A percentile compares a stretch with the other conserved stretches of the same genome.
Conservation (phyloP, 2,888 invertebrate genomes). For the Archaeoteleia sp. region DNA sequence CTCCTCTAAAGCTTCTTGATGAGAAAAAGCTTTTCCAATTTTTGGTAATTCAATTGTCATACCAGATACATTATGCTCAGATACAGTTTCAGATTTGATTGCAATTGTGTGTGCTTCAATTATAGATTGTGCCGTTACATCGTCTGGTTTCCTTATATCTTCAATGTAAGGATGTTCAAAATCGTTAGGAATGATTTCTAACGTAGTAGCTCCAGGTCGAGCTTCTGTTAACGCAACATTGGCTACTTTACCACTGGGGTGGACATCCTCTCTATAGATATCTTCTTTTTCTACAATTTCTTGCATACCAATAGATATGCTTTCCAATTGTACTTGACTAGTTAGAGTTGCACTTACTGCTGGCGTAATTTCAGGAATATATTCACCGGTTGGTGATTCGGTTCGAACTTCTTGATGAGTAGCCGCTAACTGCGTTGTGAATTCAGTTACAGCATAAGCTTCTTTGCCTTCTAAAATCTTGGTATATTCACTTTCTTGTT, state of each 20-base stretch:
- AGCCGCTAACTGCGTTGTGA: conserved; percentile 75
- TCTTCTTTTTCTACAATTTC: conserved; percentile 75
- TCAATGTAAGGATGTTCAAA: conserved; percentile 63
- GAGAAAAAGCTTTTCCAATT: conserved; percentile 71
- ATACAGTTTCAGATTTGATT: conserved; percentile 75
- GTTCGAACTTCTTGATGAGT: conserved; percentile 75
- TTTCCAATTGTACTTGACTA: conserved; percentile 65
- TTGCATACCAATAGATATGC: conserved; percentile 72
- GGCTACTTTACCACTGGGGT: conserved; percentile 74
- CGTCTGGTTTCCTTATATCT: conserved; percentile 60
- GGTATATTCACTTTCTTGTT: conserved; percentile 76
- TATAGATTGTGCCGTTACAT: conserved; percentile 67
- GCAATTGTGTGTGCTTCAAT: conserved; percentile 75
- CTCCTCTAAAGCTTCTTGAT: conserved; percentile 77
- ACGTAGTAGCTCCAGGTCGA: conserved; percentile 64
- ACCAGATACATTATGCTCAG: conserved; percentile 64
- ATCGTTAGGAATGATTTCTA: conserved; percentile 70
- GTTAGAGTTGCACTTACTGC: conserved; percentile 71
- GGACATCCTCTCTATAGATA: conserved; percentile 68
- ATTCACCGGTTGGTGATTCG: conserved; percentile 73
- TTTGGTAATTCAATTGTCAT: conserved; percentile 61
- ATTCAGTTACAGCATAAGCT: conserved; percentile 74
- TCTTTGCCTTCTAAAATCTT: conserved; percentile 69
- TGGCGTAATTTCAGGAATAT: conserved; percentile 70
- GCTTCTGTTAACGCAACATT: conserved; percentile 71